Conservation (phyloP, 2,888 invertebrate species). For the Carterocephalus palaemon region DNA sequence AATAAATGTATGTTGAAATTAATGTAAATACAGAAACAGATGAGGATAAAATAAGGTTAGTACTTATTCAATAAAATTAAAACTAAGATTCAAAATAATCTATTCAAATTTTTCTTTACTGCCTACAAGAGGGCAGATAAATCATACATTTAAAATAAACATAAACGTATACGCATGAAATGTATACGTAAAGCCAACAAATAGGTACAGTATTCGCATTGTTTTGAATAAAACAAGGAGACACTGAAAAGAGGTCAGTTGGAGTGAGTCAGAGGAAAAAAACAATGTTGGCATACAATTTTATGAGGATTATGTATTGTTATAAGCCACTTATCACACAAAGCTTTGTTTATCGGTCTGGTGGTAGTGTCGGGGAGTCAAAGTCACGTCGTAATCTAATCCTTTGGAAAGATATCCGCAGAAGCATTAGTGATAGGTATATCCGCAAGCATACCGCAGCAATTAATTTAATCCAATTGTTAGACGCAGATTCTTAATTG, state of each 20-base stretch:
- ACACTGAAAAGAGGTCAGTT: constrained; percentile 27
- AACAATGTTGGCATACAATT: constrained; percentile 27
- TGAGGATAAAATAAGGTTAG: too few relatives aligned
- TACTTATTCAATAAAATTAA: too few relatives aligned
- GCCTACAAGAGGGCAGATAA: too few relatives aligned
- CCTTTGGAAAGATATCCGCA: constrained; percentile 6
- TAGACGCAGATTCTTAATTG: background rate
- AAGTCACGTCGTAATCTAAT: constrained; percentile 1
- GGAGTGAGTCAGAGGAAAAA: constrained; percentile 27
- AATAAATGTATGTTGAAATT: too few relatives aligned
- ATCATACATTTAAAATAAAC: too few relatives aligned
- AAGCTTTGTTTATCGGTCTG: constrained; percentile 9
- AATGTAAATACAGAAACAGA: too few relatives aligned
- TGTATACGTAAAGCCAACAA: too few relatives aligned
- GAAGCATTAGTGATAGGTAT: constrained; percentile 4
- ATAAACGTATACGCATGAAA: too few relatives aligned
- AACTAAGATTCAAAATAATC: too few relatives aligned
- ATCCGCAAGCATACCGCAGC: background rate
- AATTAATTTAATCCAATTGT: constrained; percentile 7
- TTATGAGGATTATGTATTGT: constrained; percentile 28
- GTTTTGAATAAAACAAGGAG: constrained; percentile 28
- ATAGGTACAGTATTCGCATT: constrained; percentile 22
- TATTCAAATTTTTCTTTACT: too few relatives aligned
- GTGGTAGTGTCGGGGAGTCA: background rate
- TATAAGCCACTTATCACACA: constrained; percentile 17